Conservation (phyloP, 2,113 vertebrate species). For the human (Homo sapiens) region DNA sequence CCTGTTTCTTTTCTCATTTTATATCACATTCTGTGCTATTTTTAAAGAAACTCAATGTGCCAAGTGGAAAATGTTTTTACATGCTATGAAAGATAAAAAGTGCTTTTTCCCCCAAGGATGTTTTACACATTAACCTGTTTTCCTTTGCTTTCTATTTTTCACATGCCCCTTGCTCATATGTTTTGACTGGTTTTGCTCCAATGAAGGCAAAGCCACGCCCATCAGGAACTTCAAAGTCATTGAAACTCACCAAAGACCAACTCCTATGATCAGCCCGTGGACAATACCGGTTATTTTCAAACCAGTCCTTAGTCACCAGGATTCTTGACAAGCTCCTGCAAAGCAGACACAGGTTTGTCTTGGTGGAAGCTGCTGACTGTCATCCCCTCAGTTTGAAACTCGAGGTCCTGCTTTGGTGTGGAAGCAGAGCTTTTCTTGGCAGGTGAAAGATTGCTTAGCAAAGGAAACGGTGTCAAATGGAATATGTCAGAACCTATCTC, state of each 20-base stretch:
- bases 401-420: neutral
- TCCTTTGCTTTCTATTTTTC: conserved; percentile 53
- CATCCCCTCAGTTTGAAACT: neutral
- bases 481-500: conserved; percentile 39
- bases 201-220: neutral
- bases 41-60: conserved; percentile 54
- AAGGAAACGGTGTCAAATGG: neutral
- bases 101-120: neutral
- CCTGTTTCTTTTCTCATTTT: conserved; percentile 5
- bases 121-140: conserved; percentile 52
- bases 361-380: neutral
- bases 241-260: neutral
- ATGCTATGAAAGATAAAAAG: conserved; percentile 56
- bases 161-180: neutral
- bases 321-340: neutral
- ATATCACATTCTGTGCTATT: conserved; percentile 28
- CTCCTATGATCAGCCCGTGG: neutral
- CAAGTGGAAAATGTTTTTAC: conserved; percentile 59
- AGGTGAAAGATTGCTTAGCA: neutral
- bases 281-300: neutral
- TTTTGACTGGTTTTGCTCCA: neutral
- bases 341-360: neutral
- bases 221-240: neutral
- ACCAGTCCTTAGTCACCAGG: neutral
- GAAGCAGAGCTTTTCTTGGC: conserved; percentile 31